phyloP scores from a whole-genome alignment of 1,140 invertebrate genomes.

The Luehdorfia chinensis region DNA sequence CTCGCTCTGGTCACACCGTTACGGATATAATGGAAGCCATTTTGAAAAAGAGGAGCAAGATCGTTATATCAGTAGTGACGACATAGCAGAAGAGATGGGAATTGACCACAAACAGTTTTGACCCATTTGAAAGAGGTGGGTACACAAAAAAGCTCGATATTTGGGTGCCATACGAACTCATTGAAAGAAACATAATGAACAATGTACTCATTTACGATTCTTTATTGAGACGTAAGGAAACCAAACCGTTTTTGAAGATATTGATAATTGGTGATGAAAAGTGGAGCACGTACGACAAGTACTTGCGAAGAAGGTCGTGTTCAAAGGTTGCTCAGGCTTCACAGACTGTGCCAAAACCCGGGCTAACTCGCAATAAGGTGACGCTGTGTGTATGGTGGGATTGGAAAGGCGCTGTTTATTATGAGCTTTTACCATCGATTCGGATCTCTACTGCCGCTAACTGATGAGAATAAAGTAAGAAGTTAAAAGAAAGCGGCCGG shows the following conservation, averaged over 20 bases:
- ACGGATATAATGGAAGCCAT: neutral
- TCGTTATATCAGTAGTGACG: neutral
- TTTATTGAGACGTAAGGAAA: neutral
- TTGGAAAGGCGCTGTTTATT: too few species aligned
- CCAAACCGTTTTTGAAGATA: neutral
- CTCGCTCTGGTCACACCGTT: neutral
- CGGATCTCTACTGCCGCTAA: too few species aligned
- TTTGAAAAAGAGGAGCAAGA: neutral
- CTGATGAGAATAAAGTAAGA: too few species aligned
- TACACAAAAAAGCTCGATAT: constrained; percentile 1
- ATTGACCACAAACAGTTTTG: constrained; percentile 1
- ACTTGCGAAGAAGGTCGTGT: neutral
- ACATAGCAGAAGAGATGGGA: neutral
- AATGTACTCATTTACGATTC: neutral
- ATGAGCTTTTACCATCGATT: too few species aligned
- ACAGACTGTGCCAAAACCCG: too few species aligned
- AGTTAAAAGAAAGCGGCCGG: too few species aligned
- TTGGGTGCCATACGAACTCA: neutral
- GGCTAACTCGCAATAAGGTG: too few species aligned
- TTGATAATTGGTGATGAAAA: neutral
- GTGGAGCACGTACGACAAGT: neutral
- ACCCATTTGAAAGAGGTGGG: neutral
- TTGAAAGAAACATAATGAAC: neutral
- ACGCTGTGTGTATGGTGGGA: too few species aligned
- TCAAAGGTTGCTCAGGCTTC: neutral